Conservation (phyloP, 2,888 invertebrate species). For the Glaucopsyche alexis region DNA sequence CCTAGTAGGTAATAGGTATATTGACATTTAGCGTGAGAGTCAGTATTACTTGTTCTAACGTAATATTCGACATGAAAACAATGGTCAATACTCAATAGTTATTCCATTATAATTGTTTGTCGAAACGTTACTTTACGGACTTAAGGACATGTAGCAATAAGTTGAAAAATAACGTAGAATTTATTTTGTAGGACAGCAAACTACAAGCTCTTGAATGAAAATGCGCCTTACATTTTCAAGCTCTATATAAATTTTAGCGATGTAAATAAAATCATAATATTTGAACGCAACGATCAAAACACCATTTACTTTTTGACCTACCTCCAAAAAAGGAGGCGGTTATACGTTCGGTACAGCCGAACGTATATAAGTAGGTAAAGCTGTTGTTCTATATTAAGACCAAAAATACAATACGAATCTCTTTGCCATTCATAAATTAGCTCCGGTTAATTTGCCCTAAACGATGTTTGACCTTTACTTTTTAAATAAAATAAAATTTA, state of each 20-base stretch:
- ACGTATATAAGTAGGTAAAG: too few species aligned
- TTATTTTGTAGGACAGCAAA: background rate
- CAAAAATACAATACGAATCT: too few species aligned
- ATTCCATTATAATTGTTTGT: slow-evolving; percentile 24
- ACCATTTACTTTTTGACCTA: too few species aligned
- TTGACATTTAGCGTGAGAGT: slow-evolving; percentile 51
- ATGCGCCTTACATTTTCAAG: too few species aligned
- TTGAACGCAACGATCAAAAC: too few species aligned
- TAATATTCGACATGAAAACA: slow-evolving; percentile 43
- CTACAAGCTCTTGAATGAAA: too few species aligned
- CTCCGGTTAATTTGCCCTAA: background rate
- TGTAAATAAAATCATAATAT: too few species aligned
- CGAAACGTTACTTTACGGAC: background rate
- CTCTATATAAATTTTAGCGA: too few species aligned
- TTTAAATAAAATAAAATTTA: background rate
- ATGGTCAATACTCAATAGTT: slow-evolving; percentile 27
- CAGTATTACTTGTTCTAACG: slow-evolving; percentile 51
- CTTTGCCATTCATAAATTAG: too few species aligned
- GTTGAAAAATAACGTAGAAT: background rate
- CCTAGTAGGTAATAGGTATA: background rate
- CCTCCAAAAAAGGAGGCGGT: too few species aligned
- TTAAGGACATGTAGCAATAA: background rate
- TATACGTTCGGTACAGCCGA: too few species aligned
- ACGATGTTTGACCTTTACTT: background rate
- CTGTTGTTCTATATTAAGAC: too few species aligned